Conservation (phyloP, 2,888 invertebrate genomes). For the Drosophila gaucha region DNA sequence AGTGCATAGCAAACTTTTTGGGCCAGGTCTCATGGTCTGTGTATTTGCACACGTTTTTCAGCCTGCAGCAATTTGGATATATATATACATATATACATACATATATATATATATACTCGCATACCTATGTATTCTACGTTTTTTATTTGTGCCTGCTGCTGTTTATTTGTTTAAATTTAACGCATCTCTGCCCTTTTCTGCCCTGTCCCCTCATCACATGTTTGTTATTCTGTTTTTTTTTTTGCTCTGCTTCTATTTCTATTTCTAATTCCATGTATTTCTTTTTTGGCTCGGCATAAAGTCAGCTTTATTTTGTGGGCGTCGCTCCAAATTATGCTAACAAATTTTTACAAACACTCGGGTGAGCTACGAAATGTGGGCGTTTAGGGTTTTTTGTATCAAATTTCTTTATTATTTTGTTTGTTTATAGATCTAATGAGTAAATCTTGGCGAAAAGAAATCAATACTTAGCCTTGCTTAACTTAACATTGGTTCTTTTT, state of each 20-base stretch:
- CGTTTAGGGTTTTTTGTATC: slow-evolving; percentile 3
- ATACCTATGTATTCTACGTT: slow-evolving; percentile 27
- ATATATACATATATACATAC: slow-evolving; percentile 5
- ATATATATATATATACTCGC: background rate
- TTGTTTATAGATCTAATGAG: slow-evolving; percentile 12
- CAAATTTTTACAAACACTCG: slow-evolving; percentile 24
- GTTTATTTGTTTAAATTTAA: slow-evolving; percentile 80
- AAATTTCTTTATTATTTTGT: background rate
- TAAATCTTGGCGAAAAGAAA: background rate
- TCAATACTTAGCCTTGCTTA: background rate
- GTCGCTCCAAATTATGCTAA: slow-evolving; percentile 32
- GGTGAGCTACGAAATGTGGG: too few relatives aligned
- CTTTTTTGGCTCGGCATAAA: slow-evolving; percentile 21
- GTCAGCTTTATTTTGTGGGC: slow-evolving; percentile 32
- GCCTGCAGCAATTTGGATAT: slow-evolving; percentile 55
- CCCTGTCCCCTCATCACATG: background rate
- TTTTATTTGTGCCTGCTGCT: slow-evolving; percentile 70
- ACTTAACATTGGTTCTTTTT: background rate
- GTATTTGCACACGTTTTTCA: slow-evolving; percentile 57
- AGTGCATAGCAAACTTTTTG: slow-evolving; percentile 45
- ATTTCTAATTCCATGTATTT: slow-evolving; percentile 33
- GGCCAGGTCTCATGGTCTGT: slow-evolving; percentile 53
- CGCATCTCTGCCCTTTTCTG: slow-evolving; percentile 45
- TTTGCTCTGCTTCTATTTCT: slow-evolving; percentile 19
- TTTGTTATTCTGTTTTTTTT: slow-evolving; percentile 5